Evolutionary conservation across 64 coral and sea anemone genomes (phyloP), one percentile per base, ranked within the genome.

Genomic region (Montipora sp.): DNA sequence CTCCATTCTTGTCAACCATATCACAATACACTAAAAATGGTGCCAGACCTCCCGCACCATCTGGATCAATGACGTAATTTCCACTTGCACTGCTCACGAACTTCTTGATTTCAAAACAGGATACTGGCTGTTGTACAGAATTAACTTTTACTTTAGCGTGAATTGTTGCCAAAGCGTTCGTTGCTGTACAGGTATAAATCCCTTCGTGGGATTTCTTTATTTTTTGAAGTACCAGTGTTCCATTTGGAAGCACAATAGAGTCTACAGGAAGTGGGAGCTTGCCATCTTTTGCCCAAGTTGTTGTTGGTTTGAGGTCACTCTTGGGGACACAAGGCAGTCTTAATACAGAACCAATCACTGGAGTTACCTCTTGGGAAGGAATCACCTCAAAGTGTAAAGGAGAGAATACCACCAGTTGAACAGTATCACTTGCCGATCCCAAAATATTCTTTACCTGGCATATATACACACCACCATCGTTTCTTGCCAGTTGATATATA

Each of bases 31-130:
- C 89, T 0, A 18, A 50, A 10, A 90, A 72, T 14, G 89, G 77
- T 65, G 75, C 77, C 48, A 50, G 75, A 4, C 76, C 89, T 81
- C 47, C 77, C 3, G 11, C 15, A 1, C 89, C 60, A 79, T 90
- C 89, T 48, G 89, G 89, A 48, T 90, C 89, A 44, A 90, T 81
- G 14, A 10, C 21, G 8, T 90, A 90, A 23, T 79, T 81, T 57
- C 89, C 89, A 9, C 75, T 79, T 50, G 7, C 12, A 18, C 75
- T 78, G 14, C 36, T 75, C 11, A n/a, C 75, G 6, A 15, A 50
- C 18, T 78, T 48, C 19, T 46, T 78, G 19, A 78, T 78, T 46
- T n/a, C 46, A 50, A 46, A 78, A 78, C 75, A 78, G 46, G 75
- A 78, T 5, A 14, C 2, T 47, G 75, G 8, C 1, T 1, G 1